Base-by-base conservation (phyloP, 1,140 invertebrate genomes). In the Archivesica marissinica region DNA sequence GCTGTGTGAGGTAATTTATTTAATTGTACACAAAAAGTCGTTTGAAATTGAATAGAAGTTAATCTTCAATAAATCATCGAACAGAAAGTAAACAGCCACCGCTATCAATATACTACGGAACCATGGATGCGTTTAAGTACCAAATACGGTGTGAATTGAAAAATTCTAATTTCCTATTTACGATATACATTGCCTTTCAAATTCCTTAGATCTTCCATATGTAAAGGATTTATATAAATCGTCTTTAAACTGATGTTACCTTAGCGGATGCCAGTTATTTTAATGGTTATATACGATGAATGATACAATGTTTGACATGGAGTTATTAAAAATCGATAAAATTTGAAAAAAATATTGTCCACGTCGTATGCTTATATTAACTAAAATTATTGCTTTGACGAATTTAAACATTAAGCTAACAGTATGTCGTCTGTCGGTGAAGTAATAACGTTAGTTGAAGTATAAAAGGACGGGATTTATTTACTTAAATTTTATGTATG, bases 241-340 rank as follows among this genome's bases (percentile, higher is more conserved):
- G 17, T n/a, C 17, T 35, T 64, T 64, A 64, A 64, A 17, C 25
- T n/a, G 28, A 33, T 64, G 33, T 25, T 35, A 35, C 54, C 15
- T 28, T 17, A 35, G 0, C 30, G 30, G 59, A 64, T 35, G 59
- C 38, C 59, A 35, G 33, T 64, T 35, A 17, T 25, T 35, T 64
- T 64, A 64, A 9, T 13, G n/a, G n/a, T n/a, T n/a, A n/a, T 13
- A 20, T 35, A 35, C 25, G 59, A 17, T 35, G 13, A 35, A 25
- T 35, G n/a, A 35, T 13, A 35, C 2, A 13, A 35, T 64, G 30
- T 64, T 64, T 64, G 11, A 25, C 30, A 28, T 4, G n/a, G 38
- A 35, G 28, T 33, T 64, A 64, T 64, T 64, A 64, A 64, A 64
- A 64, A 64, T 64, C 59, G n/a, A 64, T 64, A 64, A 64, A 64